These are phyloP conservation scores for Anaspis maculata DNA, from an alignment of 2,888 invertebrate species.

Conservation along the genomic window DNA sequence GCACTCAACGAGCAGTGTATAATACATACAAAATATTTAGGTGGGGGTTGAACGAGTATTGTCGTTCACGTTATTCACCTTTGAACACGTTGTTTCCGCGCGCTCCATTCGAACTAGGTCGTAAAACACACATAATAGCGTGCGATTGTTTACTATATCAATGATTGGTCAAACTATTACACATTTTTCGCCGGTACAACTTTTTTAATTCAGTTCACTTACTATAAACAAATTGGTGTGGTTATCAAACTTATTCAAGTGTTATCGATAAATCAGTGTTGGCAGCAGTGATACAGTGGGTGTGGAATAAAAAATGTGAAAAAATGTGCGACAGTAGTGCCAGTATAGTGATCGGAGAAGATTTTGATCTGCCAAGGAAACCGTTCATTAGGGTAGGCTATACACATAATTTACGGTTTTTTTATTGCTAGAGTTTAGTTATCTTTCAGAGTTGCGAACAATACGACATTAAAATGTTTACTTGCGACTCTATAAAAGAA, in stretches of 20 bases:
- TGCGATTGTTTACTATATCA: not conserved
- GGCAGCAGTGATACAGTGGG: not conserved
- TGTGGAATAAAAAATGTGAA: not conserved
- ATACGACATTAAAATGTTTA: too few relatives aligned
- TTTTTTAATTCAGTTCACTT: too few relatives aligned
- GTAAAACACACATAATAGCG: conserved; percentile 1
- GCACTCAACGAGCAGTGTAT: conserved; percentile 13
- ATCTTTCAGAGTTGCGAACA: too few relatives aligned
- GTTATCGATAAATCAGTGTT: too few relatives aligned
- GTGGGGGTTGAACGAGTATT: conserved; percentile 12
- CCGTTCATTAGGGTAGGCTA: not conserved
- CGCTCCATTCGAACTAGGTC: conserved; percentile 7
- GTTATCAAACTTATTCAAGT: too few relatives aligned
- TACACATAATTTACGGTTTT: too few relatives aligned
- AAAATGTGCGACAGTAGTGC: not conserved
- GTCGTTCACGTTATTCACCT: conserved; percentile 13
- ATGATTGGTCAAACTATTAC: too few relatives aligned
- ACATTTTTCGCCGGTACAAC: too few relatives aligned
- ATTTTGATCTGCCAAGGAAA: not conserved
- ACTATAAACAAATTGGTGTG: too few relatives aligned
- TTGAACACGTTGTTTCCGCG: conserved; percentile 11
- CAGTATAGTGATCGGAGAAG: not conserved
- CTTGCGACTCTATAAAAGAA: too few relatives aligned
- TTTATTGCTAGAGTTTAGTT: too few relatives aligned
- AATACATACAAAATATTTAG: conserved; percentile 1